Evolutionary conservation across 2,113 vertebrate species (phyloP), one percentile per base, ranked within the genome.

Genomic region (Rutilus rutilus): DNA sequence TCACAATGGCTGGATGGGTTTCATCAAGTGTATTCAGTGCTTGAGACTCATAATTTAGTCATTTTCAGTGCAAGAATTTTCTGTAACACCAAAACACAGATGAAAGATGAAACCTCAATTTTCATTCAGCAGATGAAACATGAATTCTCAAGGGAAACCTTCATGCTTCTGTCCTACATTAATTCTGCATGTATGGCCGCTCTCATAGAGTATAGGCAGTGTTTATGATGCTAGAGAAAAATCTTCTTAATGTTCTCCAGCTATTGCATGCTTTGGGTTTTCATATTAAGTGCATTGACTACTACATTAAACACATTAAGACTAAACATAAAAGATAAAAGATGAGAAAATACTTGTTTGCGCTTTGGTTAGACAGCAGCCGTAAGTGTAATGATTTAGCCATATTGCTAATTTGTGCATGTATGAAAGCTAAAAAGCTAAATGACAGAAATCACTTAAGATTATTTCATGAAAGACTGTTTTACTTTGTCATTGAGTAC

Each of bases 1-100:
- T 69, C 45, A 69, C 25, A 33, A 82, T 52, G 62, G 79, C 79
- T 69, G 79, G 45, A 82, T 82, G 79, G 47, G 25, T 82, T 82
- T 82, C 79, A 82, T 82, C 62, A 82, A 82, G 62, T 50, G 64
- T 64, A 82, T 67, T 82, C 79, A 82, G 79, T 82, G 79, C 67
- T 82, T 69, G 62, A 25, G 45, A 82, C 79, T 69, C 17, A 52
- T 82, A 52, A 82, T 67, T 82, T 82, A 82, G 79, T 82, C 25
- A 50, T 67, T 81, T 81, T 14, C 62, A 47, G n/a, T 50, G 45
- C 17, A 1, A 52, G 62, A 67, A 52, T 33, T 52, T 80, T 82
- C 64, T 67, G 27, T 67, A 21, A 52, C 62, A 52, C 62, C 17
- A 82, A 82, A 69, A 82, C 42, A 52, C 25, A 82, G 79, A 82